Base-by-base conservation (phyloP, 2,797 vertebrate species). In the Urophycis tenuis region DNA sequence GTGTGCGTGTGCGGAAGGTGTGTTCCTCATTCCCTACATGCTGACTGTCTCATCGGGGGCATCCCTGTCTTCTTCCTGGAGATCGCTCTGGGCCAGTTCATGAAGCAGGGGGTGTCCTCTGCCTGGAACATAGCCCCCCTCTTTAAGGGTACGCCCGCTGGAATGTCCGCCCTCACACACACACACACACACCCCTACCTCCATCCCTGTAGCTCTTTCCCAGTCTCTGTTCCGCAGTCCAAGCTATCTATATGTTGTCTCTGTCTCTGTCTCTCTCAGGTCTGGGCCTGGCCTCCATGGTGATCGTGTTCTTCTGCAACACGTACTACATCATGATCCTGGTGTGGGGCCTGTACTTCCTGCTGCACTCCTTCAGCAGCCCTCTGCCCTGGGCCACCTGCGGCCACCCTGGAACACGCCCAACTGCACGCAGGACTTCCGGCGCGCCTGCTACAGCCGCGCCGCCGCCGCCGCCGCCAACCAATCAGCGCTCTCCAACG, bases 41-140 rank as follows among this genome's bases (percentile, higher is more conserved):
- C 87, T 97, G 85, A 94, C 96, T 53, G 96, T 96, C 94, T 97
- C 83, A 92, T 96, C 34, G 96, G 95, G 2, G 96, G 96, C 69
- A 95, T 97, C 80, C 96, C 96, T 1, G 95, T 97, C 82, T 97
- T 97, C 91, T 96, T 97, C 91, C 89, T 97, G 89, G 96, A 97
- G 90, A 95, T 97, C 79, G 95, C 95, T 32, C 87, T 97, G 85
- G 96, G 95, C 75, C 96, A 97, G 88, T 97, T 97, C 88, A 97
- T 97, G 96, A 97, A 97, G 87, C 94, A 95, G 85, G 96, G 78
- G 95, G 95, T 25, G 94, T 96, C 74, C 74, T 93, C 94, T 74
- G 95, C 96, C 67, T 97, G 95, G 96, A 96, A 97, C 90, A 96
- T 97, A 7, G 95, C 93, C 53, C 96, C 95, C 29, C 95, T 96